Evolutionary conservation across 35 echinoderm and acorn worm genomes (phyloP), one percentile per base, ranked within the genome.

Genomic region (Patiria miniata): DNA sequence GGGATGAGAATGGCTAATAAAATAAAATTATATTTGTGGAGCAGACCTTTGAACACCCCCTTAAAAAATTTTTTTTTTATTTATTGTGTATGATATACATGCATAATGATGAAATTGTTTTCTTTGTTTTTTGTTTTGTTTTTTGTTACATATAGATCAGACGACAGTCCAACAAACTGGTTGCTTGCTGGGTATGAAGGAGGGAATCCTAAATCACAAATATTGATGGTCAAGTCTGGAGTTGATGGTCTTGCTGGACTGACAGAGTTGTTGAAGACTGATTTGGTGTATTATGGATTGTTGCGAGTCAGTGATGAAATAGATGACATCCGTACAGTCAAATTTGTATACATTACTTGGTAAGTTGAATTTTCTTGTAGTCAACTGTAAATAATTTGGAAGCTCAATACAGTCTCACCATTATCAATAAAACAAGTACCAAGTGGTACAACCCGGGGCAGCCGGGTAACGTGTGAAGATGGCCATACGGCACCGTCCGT

Each of bases 271-370:
- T 73, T 73, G 29, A 23, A 73, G 34, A 30, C 10, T 73, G 26
- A 73, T 73, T 32, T 14, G 26, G 65, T 73, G 14, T 34, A 26
- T 34, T 73, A 73, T 73, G 65, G 65, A 36, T 73, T 73, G 29
- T 34, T 73, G 65, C 65, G 65, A 0, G 65, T 73, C 26, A 73
- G 12, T 30, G 26, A 73, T 73, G 8, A 32, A 36, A 34, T 73
- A 14, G 65, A 73, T 73, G 65, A 73, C 34, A 73, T 73, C 65
- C 14, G 19, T 23, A 73, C 65, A 2, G 26, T 73, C 29, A 73
- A 73, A 30, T 73, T 73, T 30, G 65, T 73, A 26, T 73, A 73
- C 65, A 73, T 73, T 6, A 73, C 65, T 32, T 73, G 65, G 65
- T 73, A 73, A 73, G 65, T 47, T 4, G 12, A 12, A 47, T 4